These are phyloP conservation scores for Diaprepes abbreviatus DNA, from an alignment of 2,888 invertebrate genomes.

Conservation along the genomic window DNA sequence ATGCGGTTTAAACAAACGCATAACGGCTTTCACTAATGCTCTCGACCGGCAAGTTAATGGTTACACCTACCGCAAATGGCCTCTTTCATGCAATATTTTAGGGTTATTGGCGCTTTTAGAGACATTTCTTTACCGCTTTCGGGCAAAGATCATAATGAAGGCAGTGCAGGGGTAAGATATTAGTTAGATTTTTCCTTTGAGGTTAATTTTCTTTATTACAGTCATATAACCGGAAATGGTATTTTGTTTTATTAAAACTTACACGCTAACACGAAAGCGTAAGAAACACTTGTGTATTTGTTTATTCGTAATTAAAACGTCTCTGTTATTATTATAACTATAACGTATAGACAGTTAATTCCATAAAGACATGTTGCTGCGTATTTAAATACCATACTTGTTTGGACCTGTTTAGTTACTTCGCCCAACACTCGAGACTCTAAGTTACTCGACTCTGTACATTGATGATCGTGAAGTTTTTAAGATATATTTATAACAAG, in stretches of 20 bases:
- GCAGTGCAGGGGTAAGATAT: slow-evolving; percentile 4
- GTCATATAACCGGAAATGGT: too few species aligned
- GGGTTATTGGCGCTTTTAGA: slow-evolving; percentile 33
- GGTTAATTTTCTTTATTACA: background rate
- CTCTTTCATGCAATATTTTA: slow-evolving; percentile 38
- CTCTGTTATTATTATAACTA: too few species aligned
- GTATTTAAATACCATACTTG: too few species aligned
- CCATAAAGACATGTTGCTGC: too few species aligned
- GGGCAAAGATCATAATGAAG: slow-evolving; percentile 27
- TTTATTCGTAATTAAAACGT: too few species aligned
- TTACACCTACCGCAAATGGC: slow-evolving; percentile 39
- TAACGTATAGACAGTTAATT: too few species aligned
- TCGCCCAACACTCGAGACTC: too few species aligned
- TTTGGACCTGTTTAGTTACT: too few species aligned
- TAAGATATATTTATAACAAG: too few species aligned
- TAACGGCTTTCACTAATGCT: slow-evolving; percentile 34
- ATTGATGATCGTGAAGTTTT: too few species aligned
- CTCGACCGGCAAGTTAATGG: slow-evolving; percentile 33
- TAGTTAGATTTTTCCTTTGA: background rate
- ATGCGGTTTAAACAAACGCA: slow-evolving; percentile 31
- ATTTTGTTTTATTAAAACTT: background rate
- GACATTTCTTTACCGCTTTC: slow-evolving; percentile 24
- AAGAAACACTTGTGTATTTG: too few species aligned
- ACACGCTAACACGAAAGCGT: background rate
- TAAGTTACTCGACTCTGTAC: too few species aligned